Evolutionary conservation across 1,140 invertebrate genomes (phyloP).

Genomic region (Apolygus lucorum): DNA sequence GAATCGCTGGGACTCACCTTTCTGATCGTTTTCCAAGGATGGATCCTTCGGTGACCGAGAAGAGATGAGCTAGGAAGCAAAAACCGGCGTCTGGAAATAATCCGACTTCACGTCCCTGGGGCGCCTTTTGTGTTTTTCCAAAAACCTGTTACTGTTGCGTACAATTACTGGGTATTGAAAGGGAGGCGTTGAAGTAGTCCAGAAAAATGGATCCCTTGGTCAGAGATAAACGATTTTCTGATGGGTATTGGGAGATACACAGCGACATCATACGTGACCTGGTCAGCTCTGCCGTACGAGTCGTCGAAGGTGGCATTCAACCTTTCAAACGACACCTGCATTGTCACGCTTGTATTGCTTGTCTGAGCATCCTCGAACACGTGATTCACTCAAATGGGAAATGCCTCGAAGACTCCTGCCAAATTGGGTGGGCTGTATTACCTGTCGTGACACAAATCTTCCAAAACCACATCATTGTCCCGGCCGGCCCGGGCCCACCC

Average conservation of each 20-base stretch:
- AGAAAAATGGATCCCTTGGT: not conserved
- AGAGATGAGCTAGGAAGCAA: not conserved
- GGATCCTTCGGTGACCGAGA: not conserved
- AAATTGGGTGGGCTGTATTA: not conserved
- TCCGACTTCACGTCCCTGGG: not conserved
- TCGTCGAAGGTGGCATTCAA: not conserved
- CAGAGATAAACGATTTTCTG: slow-evolving; percentile 3
- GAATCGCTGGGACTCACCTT: not conserved
- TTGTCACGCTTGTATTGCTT: not conserved
- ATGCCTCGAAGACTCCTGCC: not conserved
- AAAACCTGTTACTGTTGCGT: not conserved
- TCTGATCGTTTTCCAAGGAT: not conserved
- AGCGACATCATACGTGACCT: not conserved
- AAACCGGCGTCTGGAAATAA: slow-evolving; percentile 6
- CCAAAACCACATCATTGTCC: no score
- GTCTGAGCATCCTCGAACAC: not conserved
- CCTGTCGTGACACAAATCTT: not conserved
- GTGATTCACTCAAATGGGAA: not conserved
- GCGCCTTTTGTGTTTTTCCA: slow-evolving; percentile 5
- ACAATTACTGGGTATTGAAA: not conserved
- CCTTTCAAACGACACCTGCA: not conserved
- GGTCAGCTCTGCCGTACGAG: not conserved
- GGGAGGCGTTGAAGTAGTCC: not conserved
- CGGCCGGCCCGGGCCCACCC: no score
- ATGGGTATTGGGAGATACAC: not conserved